phyloP scores from a whole-genome alignment of 2,888 invertebrate genomes.

The Caenorhabditis sp. region DNA sequence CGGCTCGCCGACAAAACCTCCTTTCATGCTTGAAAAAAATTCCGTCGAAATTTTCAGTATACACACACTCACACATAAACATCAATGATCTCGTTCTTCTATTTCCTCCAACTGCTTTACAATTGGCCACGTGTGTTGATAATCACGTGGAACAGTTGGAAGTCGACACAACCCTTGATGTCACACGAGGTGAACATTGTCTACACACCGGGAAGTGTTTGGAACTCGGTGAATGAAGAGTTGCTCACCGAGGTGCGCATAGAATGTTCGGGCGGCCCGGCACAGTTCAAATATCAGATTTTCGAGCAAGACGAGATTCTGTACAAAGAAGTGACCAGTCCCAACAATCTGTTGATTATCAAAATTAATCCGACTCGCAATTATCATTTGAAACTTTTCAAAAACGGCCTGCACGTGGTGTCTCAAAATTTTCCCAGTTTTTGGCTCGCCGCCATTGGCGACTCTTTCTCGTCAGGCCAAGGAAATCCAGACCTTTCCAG shows the following conservation, averaged over 20 bases:
- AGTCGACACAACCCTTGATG: too few relatives aligned
- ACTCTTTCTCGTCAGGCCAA: slow-evolving; percentile 68
- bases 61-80: too few relatives aligned
- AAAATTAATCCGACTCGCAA: not conserved
- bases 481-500: slow-evolving; percentile 59
- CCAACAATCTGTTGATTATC: not conserved
- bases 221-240: not conserved
- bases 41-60: not conserved
- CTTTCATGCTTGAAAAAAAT: too few relatives aligned
- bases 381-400: not conserved
- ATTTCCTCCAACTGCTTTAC: slow-evolving; percentile 50
- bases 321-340: not conserved
- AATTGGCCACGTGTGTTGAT: slow-evolving; percentile 44
- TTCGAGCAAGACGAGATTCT: not conserved
- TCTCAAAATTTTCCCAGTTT: slow-evolving; percentile 3
- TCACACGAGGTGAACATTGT: not conserved
- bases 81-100: slow-evolving; percentile 33
- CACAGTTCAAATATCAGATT: not conserved
- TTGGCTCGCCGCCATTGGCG: slow-evolving; percentile 65
- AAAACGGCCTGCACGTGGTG: not conserved
- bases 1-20: not conserved
- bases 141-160: slow-evolving; percentile 24
- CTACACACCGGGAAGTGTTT: not conserved
- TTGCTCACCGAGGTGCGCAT: slow-evolving; percentile 14
- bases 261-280: not conserved